Conservation (phyloP, 2,797 vertebrate genomes). For the Falco biarmicus region DNA sequence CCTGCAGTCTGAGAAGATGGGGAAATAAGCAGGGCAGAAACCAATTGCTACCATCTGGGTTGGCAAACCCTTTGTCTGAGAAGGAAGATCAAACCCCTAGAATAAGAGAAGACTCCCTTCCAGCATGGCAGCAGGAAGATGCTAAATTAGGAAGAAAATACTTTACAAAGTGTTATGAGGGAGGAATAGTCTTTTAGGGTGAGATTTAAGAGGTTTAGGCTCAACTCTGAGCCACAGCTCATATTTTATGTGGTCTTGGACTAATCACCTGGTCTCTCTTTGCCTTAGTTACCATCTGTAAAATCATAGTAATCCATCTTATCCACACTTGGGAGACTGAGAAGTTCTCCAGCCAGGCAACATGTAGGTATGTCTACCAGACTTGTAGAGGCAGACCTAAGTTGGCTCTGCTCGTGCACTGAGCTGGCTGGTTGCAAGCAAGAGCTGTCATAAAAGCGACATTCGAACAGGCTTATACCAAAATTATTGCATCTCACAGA, state of each 20-base stretch:
- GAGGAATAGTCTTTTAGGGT: not conserved
- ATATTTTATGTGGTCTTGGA: not conserved
- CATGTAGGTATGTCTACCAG: not conserved
- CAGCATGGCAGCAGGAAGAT: not conserved
- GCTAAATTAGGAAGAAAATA: not conserved
- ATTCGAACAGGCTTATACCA: not conserved
- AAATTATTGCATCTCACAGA: not conserved
- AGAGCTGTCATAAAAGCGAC: not conserved
- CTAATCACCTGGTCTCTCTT: not conserved
- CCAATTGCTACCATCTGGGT: conserved; percentile 49
- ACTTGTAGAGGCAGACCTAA: not conserved
- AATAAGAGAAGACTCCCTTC: not conserved
- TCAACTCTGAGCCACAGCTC: not conserved
- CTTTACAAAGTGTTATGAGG: not conserved
- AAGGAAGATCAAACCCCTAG: conserved; percentile 8
- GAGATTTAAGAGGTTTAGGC: conserved; percentile 3
- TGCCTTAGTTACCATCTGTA: not conserved
- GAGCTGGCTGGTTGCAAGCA: not conserved
- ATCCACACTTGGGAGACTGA: not conserved
- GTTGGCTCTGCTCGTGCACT: not conserved
- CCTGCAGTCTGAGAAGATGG: not conserved
- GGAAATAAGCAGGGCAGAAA: conserved; percentile 39
- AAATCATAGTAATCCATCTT: not conserved
- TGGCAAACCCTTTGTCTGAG: conserved; percentile 9
- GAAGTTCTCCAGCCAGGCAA: not conserved